A percentile compares a stretch with the other conserved stretches of the same genome.
Evolutionary conservation across 2,888 invertebrate genomes (phyloP).

Genomic region (Slavum lentiscoides): DNA sequence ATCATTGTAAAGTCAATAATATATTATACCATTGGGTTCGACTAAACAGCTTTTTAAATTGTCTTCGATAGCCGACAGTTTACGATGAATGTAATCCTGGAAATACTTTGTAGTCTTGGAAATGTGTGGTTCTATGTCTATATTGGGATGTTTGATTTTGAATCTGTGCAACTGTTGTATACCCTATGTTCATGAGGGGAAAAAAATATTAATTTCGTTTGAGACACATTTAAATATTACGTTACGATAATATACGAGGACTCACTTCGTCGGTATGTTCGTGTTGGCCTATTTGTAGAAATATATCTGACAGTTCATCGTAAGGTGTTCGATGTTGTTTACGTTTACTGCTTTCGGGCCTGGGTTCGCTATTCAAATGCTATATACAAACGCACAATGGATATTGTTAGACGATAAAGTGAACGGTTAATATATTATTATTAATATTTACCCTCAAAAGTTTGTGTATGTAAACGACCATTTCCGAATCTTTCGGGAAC

Average conservation of each 20-base stretch:
- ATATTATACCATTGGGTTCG: constrained; percentile 37
- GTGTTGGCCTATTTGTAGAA: constrained; percentile 37
- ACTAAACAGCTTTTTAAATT: constrained; percentile 50
- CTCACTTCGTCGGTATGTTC: constrained; percentile 45
- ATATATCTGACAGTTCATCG: constrained; percentile 40
- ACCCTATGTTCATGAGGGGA: constrained; percentile 64
- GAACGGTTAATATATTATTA: neutral
- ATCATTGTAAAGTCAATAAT: no score
- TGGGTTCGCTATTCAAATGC: constrained; percentile 44
- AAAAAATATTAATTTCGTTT: no score
- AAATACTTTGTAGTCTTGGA: constrained; percentile 74
- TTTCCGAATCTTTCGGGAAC: constrained; percentile 73
- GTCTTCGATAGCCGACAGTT: constrained; percentile 68
- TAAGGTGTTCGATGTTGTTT: constrained; percentile 46
- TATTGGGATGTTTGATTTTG: constrained; percentile 75
- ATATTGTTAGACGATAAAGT: neutral
- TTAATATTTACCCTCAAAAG: constrained; percentile 69
- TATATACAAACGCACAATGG: neutral
- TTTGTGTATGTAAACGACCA: constrained; percentile 82
- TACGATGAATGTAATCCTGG: constrained; percentile 82
- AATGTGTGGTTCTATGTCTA: constrained; percentile 82
- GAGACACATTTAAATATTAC: no score
- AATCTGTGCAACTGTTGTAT: constrained; percentile 79
- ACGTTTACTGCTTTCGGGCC: constrained; percentile 48
- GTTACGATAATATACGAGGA: neutral